A percentile compares a stretch with the other conserved stretches of the same genome.
phyloP scores from a whole-genome alignment of 2,113 vertebrate genomes.

The Aegotheles bennettii region DNA sequence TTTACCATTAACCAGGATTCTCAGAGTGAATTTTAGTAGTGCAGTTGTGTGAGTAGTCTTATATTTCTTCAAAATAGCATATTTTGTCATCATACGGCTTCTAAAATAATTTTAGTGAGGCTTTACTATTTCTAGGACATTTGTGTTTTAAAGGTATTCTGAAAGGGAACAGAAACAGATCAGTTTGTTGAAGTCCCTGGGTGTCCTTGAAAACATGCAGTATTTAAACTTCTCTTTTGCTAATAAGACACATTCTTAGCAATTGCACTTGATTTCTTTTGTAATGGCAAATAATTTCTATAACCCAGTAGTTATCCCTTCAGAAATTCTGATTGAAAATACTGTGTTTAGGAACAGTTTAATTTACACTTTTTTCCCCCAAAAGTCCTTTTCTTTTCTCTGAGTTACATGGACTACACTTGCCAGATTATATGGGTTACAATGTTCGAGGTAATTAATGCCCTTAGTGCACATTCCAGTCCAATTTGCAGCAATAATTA shows the following conservation, averaged over 20 bases:
- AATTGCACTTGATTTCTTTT: not conserved
- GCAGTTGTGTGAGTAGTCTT: not conserved
- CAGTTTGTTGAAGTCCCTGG: not conserved
- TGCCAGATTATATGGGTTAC: not conserved
- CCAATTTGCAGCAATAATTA: not conserved
- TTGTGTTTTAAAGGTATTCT: not conserved
- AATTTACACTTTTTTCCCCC: rapidly evolving
- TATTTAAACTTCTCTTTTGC: not conserved
- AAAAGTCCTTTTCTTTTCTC: not conserved
- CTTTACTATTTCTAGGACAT: not conserved
- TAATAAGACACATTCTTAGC: not conserved
- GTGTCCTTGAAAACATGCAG: not conserved
- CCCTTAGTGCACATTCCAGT: not conserved
- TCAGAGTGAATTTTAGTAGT: not conserved
- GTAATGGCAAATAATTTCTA: not conserved
- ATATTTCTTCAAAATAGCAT: not conserved
- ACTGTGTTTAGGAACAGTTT: not conserved
- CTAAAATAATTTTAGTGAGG: not conserved
- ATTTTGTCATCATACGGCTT: not conserved
- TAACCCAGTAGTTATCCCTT: not conserved
- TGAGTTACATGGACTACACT: not conserved
- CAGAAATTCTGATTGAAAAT: not conserved
- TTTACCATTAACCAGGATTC: not conserved
- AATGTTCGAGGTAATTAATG: not conserved
- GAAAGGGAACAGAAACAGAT: not conserved